Conservation (phyloP, 2,888 invertebrate species). For the Leuctra nigra region DNA sequence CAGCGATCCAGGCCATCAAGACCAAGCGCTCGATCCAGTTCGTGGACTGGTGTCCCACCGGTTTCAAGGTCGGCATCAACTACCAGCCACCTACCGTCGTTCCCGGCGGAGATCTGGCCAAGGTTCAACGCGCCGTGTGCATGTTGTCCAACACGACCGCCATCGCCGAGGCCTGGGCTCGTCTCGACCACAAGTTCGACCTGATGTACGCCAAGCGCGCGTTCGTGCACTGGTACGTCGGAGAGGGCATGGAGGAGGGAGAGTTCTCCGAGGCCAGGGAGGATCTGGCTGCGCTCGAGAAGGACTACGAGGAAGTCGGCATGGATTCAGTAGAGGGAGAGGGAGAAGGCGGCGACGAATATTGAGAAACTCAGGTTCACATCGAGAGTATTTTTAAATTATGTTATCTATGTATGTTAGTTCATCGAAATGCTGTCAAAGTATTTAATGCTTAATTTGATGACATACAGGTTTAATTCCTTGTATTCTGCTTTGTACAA, state of each 20-base stretch:
- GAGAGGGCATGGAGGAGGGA: conserved; percentile 46
- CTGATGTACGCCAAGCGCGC: conserved; percentile 55
- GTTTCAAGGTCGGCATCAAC: conserved; percentile 58
- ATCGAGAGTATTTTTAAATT: background rate
- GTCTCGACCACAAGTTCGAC: conserved; percentile 59
- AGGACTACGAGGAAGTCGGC: conserved; percentile 74
- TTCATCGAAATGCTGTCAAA: too few species aligned
- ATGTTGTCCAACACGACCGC: conserved; percentile 79
- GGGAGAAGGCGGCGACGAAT: conserved; percentile 61
- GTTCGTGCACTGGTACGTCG: conserved; percentile 60
- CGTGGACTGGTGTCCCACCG: conserved; percentile 49
- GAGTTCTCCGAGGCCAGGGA: conserved; percentile 73
- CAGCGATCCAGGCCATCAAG: conserved; percentile 31
- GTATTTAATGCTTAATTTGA: too few species aligned
- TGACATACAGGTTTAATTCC: too few species aligned
- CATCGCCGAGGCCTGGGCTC: conserved; percentile 80
- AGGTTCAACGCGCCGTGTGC: conserved; percentile 53
- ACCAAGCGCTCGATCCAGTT: conserved; percentile 41
- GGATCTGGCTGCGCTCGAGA: conserved; percentile 72
- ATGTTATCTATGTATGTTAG: too few species aligned
- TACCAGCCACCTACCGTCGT: conserved; percentile 68
- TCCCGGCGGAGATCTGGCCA: conserved; percentile 45
- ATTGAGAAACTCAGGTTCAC: conserved; percentile 41
- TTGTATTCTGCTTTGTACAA: too few species aligned
- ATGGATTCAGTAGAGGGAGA: conserved; percentile 67